phyloP scores from a whole-genome alignment of 2,113 vertebrate species.

The Podocnemis expansa region DNA sequence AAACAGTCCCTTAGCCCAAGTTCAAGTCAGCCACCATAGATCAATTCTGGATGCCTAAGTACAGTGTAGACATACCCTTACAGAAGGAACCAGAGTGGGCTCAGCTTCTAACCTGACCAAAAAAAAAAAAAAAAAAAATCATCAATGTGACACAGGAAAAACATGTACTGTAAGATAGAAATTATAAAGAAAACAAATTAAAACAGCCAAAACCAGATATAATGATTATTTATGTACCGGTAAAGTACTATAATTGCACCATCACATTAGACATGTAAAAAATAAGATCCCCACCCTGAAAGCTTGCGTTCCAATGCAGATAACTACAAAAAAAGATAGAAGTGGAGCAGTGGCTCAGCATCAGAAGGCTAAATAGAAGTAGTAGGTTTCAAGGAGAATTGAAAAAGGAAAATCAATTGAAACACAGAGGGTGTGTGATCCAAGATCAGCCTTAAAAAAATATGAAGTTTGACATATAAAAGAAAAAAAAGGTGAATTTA shows the following conservation, averaged over 20 bases:
- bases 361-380: neutral
- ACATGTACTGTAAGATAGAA: neutral
- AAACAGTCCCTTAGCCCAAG: neutral
- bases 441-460: neutral
- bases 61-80: neutral
- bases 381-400: neutral
- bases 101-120: neutral
- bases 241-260: neutral
- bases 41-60: neutral
- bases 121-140: too few relatives aligned
- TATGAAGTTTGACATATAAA: neutral
- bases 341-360: neutral
- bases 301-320: neutral
- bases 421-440: neutral
- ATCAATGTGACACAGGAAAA: neutral
- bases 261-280: neutral
- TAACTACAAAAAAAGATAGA: neutral
- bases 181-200: neutral
- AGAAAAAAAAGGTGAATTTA: neutral
- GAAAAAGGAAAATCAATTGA: neutral
- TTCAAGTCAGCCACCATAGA: neutral
- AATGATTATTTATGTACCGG: neutral
- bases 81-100: neutral
- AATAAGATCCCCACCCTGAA: neutral
- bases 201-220: neutral